Conservation (phyloP, 1,140 invertebrate genomes). For the Yoshiicerus persimilis region DNA sequence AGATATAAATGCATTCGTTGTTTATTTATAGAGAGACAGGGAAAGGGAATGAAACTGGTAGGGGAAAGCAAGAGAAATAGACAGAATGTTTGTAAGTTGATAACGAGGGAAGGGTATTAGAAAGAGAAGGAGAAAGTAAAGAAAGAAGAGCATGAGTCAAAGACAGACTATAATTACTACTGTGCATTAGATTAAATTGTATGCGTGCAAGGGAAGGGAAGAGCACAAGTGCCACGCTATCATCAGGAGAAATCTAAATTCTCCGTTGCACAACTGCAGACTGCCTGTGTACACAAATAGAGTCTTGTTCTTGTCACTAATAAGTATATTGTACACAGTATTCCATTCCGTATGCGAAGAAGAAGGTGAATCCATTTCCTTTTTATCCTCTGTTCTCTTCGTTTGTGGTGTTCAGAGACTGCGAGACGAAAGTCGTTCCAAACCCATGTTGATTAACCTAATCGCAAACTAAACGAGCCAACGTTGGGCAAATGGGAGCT, state of each 20-base stretch:
- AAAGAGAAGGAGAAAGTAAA: not conserved
- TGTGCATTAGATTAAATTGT: constrained; percentile 4
- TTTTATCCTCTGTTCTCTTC: not conserved
- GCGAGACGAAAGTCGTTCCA: not conserved
- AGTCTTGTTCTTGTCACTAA: not conserved
- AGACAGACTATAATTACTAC: constrained; percentile 13
- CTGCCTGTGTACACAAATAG: not conserved
- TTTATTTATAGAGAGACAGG: not conserved
- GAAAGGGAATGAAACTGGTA: not conserved
- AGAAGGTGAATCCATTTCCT: not conserved
- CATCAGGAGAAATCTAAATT: not conserved
- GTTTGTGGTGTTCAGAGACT: not conserved
- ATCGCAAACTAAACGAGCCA: not conserved
- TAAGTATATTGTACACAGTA: not conserved
- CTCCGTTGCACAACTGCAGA: not conserved
- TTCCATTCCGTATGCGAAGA: not conserved
- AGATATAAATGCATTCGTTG: not conserved
- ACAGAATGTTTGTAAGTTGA: not conserved
- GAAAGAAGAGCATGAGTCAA: not conserved
- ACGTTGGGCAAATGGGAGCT: not conserved
- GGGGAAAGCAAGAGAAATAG: not conserved
- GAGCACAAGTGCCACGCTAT: not conserved
- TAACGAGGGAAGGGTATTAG: not conserved
- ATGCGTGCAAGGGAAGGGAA: not conserved
- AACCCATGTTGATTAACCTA: not conserved